These are phyloP conservation scores for Chrysaora quinquecirrha DNA, from an alignment of 30 jellyfish, hydroid and myxozoan genomes.

Conservation along the genomic window DNA sequence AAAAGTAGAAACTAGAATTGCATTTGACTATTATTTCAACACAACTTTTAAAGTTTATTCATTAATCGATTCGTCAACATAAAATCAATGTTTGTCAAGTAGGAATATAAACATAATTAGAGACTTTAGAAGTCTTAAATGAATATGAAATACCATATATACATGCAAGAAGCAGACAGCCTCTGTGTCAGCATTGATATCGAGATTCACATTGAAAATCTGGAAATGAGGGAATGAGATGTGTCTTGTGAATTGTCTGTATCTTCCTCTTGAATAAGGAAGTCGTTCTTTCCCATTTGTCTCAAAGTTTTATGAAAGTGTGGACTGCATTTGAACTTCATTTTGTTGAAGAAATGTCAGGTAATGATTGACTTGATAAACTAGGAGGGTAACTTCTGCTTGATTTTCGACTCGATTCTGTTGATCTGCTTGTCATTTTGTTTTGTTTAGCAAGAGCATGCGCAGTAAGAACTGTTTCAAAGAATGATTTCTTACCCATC, in stretches of 20 bases:
- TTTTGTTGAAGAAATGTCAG: slow-evolving; percentile 17
- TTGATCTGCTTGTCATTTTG: slow-evolving; percentile 12
- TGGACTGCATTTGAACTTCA: slow-evolving; percentile 59
- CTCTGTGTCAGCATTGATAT: background rate
- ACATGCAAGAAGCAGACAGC: too few species aligned
- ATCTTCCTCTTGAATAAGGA: slow-evolving; percentile 10
- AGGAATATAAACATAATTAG: too few species aligned
- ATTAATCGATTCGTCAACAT: too few species aligned
- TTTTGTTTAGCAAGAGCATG: slow-evolving; percentile 59
- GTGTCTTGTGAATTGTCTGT: background rate
- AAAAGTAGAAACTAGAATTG: too few species aligned
- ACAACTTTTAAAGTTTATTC: too few species aligned
- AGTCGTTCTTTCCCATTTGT: slow-evolving; percentile 20
- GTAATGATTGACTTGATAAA: slow-evolving; percentile 19
- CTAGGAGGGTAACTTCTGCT: slow-evolving; percentile 15
- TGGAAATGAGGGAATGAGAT: background rate
- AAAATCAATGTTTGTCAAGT: too few species aligned
- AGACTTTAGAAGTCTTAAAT: too few species aligned
- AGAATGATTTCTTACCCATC: slow-evolving; percentile 28
- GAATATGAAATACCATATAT: too few species aligned
- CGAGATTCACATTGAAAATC: background rate
- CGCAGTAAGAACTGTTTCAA: slow-evolving; percentile 65
- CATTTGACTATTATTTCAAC: too few species aligned
- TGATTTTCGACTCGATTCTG: slow-evolving; percentile 18
- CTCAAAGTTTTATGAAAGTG: slow-evolving; percentile 48